These are phyloP conservation scores for Cyanoramphus novaezelandiae DNA, from an alignment of 2,113 vertebrate species.

Conservation along the genomic window DNA sequence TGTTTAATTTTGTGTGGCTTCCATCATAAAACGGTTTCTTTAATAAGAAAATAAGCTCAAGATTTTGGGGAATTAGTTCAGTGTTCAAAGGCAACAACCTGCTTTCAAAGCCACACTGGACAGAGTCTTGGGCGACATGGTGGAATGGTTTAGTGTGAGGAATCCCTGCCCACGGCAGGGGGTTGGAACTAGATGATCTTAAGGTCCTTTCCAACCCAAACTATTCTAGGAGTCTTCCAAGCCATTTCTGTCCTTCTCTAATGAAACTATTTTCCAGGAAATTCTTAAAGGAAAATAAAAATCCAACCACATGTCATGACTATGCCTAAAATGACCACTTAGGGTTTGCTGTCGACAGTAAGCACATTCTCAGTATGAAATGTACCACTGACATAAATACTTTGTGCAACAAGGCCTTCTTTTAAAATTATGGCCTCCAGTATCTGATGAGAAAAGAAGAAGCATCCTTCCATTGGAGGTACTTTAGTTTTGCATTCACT, in stretches of 20 bases:
- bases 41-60: background rate
- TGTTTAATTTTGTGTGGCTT: background rate
- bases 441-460: background rate
- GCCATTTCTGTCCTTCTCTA: background rate
- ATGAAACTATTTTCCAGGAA: background rate
- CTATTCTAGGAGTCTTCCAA: background rate
- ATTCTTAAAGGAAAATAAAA: background rate
- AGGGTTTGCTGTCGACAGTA: background rate
- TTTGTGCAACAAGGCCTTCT: background rate
- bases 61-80: background rate
- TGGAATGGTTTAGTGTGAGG: background rate
- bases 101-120: background rate
- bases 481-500: background rate
- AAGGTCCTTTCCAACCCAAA: background rate
- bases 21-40: background rate
- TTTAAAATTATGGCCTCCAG: background rate
- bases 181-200: background rate
- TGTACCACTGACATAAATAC: background rate
- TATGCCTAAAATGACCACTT: background rate
- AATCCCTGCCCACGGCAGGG: background rate
- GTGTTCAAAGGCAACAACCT: background rate
- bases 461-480: background rate
- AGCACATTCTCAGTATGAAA: background rate
- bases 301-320: background rate
- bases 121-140: background rate